A percentile compares a stretch with the other conserved stretches of the same genome.
Conservation (phyloP, 1,140 invertebrate genomes). For the Stegodyphus dumicola region DNA sequence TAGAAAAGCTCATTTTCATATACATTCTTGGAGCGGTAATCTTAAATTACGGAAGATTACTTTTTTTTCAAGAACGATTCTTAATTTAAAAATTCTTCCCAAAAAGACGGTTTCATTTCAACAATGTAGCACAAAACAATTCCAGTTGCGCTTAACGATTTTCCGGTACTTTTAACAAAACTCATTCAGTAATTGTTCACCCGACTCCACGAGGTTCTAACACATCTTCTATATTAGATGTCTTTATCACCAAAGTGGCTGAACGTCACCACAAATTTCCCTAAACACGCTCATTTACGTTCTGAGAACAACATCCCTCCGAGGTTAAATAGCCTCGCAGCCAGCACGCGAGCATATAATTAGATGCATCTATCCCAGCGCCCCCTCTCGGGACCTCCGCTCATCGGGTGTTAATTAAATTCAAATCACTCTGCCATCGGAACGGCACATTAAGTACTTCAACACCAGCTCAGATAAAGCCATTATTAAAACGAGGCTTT, state of each 20-base stretch:
- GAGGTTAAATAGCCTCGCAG: conserved; percentile 50
- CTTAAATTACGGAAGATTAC: no score
- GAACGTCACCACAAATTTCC: conserved; percentile 56
- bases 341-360: conserved; percentile 47
- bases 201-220: no score
- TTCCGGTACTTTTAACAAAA: no score
- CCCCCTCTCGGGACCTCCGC: conserved; percentile 42
- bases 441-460: conserved; percentile 55
- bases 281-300: conserved; percentile 56
- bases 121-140: no score
- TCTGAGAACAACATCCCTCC: conserved; percentile 30
- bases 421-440: conserved; percentile 52
- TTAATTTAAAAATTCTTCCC: no score
- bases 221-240: conserved; percentile 8
- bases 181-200: no score
- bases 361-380: conserved; percentile 51
- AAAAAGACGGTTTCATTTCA: no score
- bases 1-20: no score
- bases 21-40: no score
- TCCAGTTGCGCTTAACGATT: no score
- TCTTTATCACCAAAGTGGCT: conserved; percentile 20
- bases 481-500: conserved; percentile 56
- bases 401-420: conserved; percentile 58
- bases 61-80: no score
- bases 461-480: conserved; percentile 49